Evolutionary conservation across 1,140 invertebrate species (phyloP), one percentile per base, ranked within the genome.

Genomic region (Muscidifurax raptorellus): DNA sequence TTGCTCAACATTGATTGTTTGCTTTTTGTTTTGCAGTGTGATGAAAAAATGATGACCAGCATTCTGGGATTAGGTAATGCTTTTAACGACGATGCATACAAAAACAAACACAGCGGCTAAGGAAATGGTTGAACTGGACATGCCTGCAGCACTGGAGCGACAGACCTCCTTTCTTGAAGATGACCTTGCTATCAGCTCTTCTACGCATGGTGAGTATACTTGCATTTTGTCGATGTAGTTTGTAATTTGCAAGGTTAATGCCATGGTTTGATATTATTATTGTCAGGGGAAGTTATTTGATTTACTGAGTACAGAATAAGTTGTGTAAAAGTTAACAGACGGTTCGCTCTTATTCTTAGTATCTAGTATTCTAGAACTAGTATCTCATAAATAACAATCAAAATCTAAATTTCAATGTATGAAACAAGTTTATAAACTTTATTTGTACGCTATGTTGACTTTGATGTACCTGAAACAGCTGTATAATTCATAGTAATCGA

Each of bases 181-280:
- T 30, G 87, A 89, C 86, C 86, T 89, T 81, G 88, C 88, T 13
- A 32, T 89, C 2, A 89, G 87, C 82, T 89, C 88, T 66, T 89
- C 87, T 9, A 86, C 86, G 25, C 69, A 86, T 25, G 87, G 88
- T 89, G 84, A 88, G 27, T 10, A 22, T 7, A 22, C 22, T 69
- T 81, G n/a, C n/a, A n/a, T 69, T 27, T 64, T 28, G 7, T 28
- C 0, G 7, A 77, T 44, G 7, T n/a, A n/a, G 18, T 59, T 22
- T 22, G n/a, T 5, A n/a, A 18, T 18, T 18, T 10, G 1, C 47
- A 52, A n/a, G n/a, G 18, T 52, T 18, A 5, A 52, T 12, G 3
- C 18, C 7, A 4, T 59, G 18, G 4, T 59, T 22, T 22, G 7
- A 0, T 9, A 40, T 47, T 47, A 47, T 47, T 47, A 47, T 47